Base-by-base conservation (phyloP, 2,888 invertebrate genomes). In the Drosophila vallismaia region DNA sequence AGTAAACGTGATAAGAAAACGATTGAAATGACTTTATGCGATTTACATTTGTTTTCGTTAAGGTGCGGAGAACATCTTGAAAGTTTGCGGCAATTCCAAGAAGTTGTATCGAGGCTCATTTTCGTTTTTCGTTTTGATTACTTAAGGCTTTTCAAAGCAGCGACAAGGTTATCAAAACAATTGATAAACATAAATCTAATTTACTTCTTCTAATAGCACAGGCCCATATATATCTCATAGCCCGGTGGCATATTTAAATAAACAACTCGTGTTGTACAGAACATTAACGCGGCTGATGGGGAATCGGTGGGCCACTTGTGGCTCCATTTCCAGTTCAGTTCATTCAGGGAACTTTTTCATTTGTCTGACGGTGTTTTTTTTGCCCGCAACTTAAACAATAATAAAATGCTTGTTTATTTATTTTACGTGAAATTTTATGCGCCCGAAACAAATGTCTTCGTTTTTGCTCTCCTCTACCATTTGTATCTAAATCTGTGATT, bases 321-420 rank as follows among this genome's bases (percentile, higher is more conserved):
- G 85, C 76, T 78, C 57, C 64, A 60, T 57, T 56, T 49, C 38
- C 68, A 67, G 42, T 57, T 64, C 42, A n/a, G 53, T 50, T 72
- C 48, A 73, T 71, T 56, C 33, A 68, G 66, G 63, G 67, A 75
- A 51, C 48, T 52, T 69, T 85, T 84, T 63, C 46, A 56, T 75
- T 76, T 62, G 29, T 44, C 55, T 42, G 38, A 50, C 38, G 38
- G 19, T 72, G 76, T 74, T 74, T 67, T 68, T 76, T 48, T 72
- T 73, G 55, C 66, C 46, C 71, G 50, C 69, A 84, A 77, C 71
- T 58, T 75, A 56, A 83, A 74, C 79, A 74, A 75, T 57, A 74
- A 87, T 76, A 71, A 79, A 78, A 77, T 10, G 52, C 31, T 28
- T 81, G 79, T 85, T 82, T 87, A 78, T 84, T 81, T 81, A 77